Base-by-base conservation (phyloP, 2,888 invertebrate species). In the Theretra japonica region DNA sequence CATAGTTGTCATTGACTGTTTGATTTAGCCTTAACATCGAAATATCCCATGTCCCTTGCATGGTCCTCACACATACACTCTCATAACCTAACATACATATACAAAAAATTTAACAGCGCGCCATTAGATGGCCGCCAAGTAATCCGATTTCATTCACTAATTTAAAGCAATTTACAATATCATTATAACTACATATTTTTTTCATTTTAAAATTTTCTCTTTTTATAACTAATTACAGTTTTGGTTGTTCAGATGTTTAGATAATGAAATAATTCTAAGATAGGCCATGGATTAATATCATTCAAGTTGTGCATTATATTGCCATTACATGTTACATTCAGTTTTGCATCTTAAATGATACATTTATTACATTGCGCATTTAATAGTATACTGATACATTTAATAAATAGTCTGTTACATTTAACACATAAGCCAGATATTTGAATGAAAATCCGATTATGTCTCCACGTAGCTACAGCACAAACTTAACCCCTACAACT, bases 41-140 rank as follows among this genome's bases (percentile, higher is more conserved):
- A 82, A 76, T 76, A 79, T 78, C 79, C 77, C 80, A 75, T 75
- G 30, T 77, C 76, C 74, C 79, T 80, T 82, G 73, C 79, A 83
- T 86, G 88, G 85, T 86, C 87, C 86, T 82, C 81, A 83, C 79
- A 74, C 82, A 77, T 80, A 72, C 71, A 41, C 69, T 73, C 70
- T 58, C 72, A 73, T 73, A 77, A 74, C 75, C 84, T 89, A 89
- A 84, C 84, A 87, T 84, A 88, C 86, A 88, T 88, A 84, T 85
- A 88, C 85, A 87, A 83, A 80, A 82, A 75, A 74, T 75, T 73
- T 72, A 75, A 69, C 73, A 81, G 84, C 80, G 71, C 83, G 82
- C 79, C 92, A 93, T 93, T 89, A 89, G 75, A 93, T 93, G 92
- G 79, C 83, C 80, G 77, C 82, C 82, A 75, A 75, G 70, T 76